Conservation (phyloP, 2,797 vertebrate species). For the Sylvia borin region DNA sequence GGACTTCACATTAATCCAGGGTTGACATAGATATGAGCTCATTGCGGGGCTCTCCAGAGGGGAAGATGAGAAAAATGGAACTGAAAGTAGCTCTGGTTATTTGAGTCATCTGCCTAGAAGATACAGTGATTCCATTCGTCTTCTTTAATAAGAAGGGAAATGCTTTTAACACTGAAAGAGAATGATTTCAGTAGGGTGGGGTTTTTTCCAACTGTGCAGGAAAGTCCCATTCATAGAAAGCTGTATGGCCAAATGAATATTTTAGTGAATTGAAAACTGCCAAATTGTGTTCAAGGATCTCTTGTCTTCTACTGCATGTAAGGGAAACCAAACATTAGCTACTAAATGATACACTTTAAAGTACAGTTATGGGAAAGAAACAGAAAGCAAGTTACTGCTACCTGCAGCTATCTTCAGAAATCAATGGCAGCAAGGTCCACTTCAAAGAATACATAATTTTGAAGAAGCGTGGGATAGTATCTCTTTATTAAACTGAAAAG, state of each 20-base stretch:
- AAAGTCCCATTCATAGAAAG: conserved; percentile 1
- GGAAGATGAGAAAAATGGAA: neutral
- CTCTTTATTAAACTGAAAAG: conserved; percentile 36
- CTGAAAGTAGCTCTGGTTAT: neutral
- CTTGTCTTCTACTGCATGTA: neutral
- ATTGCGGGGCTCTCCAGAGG: neutral
- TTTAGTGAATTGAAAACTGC: neutral
- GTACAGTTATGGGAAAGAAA: neutral
- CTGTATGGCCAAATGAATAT: neutral
- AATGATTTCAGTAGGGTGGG: neutral
- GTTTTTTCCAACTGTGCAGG: neutral
- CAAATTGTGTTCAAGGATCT: neutral
- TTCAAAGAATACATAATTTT: conserved; percentile 32
- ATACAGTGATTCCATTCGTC: neutral
- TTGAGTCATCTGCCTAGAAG: neutral
- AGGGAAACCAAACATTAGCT: neutral
- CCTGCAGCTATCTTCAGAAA: conserved; percentile 5
- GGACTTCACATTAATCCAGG: neutral
- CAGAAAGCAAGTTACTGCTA: conserved; percentile 3
- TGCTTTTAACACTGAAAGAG: neutral
- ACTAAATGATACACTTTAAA: neutral
- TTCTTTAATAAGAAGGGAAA: neutral
- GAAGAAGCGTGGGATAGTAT: neutral
- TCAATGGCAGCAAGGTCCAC: neutral
- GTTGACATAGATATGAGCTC: neutral